These are phyloP conservation scores for Otolemur crassicaudatus DNA, from an alignment of 2,797 vertebrate species.

Conservation along the genomic window DNA sequence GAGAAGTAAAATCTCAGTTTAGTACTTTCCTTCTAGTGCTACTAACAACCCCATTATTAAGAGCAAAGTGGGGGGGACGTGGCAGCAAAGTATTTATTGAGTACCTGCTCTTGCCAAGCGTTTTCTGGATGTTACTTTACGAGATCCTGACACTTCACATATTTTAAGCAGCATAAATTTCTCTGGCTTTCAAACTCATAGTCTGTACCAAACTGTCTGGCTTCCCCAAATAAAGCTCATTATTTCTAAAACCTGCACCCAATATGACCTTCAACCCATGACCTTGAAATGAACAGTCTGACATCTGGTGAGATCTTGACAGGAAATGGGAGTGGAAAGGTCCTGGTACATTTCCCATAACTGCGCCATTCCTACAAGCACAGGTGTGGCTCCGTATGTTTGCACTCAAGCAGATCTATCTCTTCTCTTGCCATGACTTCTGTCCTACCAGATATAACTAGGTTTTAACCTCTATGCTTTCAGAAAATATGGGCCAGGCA, in stretches of 20 bases:
- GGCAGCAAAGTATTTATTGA: background rate
- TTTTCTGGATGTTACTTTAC: constrained; percentile 26
- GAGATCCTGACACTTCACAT: background rate
- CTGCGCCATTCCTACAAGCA: background rate
- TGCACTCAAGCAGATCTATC: too few species aligned
- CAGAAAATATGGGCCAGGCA: background rate
- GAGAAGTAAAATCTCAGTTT: constrained; percentile 72
- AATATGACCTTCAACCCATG: background rate
- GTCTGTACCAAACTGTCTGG: background rate
- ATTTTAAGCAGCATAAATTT: background rate
- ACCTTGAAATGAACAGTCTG: background rate
- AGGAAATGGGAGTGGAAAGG: background rate
- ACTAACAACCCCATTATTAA: constrained; percentile 71
- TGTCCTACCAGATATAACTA: background rate
- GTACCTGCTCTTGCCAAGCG: background rate
- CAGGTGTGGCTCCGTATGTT: background rate
- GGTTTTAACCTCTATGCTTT: background rate
- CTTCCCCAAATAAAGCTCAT: background rate
- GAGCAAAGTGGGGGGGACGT: background rate
- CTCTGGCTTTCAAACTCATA: background rate
- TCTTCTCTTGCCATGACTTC: background rate
- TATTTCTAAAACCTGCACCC: background rate
- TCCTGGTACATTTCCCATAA: background rate
- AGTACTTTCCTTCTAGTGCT: constrained; percentile 57
- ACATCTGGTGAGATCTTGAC: background rate